Base-by-base conservation (phyloP, 2,888 invertebrate species). In the Eulithis testata region DNA sequence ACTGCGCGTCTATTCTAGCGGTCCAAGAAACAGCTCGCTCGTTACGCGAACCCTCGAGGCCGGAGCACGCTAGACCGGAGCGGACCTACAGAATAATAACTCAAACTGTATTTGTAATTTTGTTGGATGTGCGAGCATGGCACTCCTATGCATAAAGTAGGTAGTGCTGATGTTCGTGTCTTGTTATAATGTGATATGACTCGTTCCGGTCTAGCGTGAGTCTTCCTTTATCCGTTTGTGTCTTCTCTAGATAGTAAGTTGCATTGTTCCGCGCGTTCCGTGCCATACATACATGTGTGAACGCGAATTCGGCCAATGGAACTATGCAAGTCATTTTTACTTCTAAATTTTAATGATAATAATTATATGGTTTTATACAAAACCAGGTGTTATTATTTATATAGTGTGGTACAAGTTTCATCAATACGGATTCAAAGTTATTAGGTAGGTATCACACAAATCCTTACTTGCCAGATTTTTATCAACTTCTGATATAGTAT, bases 281-380 rank as follows among this genome's bases (percentile, higher is more conserved):
- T 11, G 57, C 47, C 12, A 14, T 47, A n/a, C 53, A 27, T n/a
- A 21, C n/a, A 51, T 44, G 52, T 37, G 53, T 49, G 37, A 49
- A 72, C 73, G 73, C 36, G 74, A 71, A 68, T 73, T 79, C 79
- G 80, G 80, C 79, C 79, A 73, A 80, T 76, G 70, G 76, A 81
- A 72, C 82, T 82, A 79, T 87, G 84, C 82, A 82, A 89, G 81
- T 84, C 75, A 87, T 85, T 88, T 89, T 88, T 90, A 89, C 86
- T 90, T 91, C 88, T 77, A 86, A 84, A 84, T 88, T 91, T 90
- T 89, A 91, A 89, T 84, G 79, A 87, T 90, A 89, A 89, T 89
- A 77, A 82, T 82, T 83, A 90, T 88, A 91, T 90, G 91, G 88
- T 91, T 91, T 91, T 91, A 87, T 91, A 91, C 90, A 87, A 81